Base-by-base conservation (phyloP, 2,113 vertebrate species). In the Acanthisitta chloris region DNA sequence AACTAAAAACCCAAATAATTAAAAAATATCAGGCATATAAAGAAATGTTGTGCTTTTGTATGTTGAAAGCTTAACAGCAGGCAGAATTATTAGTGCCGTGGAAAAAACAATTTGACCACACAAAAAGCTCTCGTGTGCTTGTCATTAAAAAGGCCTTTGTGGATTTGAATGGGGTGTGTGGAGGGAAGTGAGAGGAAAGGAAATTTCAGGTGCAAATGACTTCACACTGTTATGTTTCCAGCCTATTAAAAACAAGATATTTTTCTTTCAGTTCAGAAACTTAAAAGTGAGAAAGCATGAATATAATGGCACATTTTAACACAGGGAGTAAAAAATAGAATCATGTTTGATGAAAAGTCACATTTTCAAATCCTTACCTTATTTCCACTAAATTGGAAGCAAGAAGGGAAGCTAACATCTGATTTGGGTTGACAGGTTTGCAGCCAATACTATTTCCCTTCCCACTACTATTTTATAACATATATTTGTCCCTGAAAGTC, bases 391-490 rank as follows among this genome's bases (percentile, higher is more conserved):
- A 73, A 88, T 74, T 90, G 59, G 62, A 81, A 84, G 25, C 14
- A 64, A 81, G 69, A 61, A 78, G n/a, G 29, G 51, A 94, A 81
- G 48, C 74, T 81, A 95, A 92, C 40, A 42, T 52, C 82, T 94
- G 85, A 94, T 88, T 84, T 88, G 54, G n/a, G 51, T 67, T 88
- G 85, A 88, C 88, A 90, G 81, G 36, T 90, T 96, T 93, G 51
- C 61, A 90, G 72, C 40, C 81, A 74, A 81, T 92, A 52, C 24
- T 64, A 54, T 88, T 93, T 90, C 52, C 82, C 20, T 88, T 92
- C 71, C 40, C 14, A 8, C n/a, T 84, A 48, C 72, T 90, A 51
- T 90, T 95, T 96, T 78, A 55, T 67, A 77, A 83, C 2, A 1
- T 71, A 67, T 73, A 74, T 94, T 93, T 88, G 70, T 79, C 34